phyloP scores from a whole-genome alignment of 2,888 invertebrate species.

The Apamea crenata region DNA sequence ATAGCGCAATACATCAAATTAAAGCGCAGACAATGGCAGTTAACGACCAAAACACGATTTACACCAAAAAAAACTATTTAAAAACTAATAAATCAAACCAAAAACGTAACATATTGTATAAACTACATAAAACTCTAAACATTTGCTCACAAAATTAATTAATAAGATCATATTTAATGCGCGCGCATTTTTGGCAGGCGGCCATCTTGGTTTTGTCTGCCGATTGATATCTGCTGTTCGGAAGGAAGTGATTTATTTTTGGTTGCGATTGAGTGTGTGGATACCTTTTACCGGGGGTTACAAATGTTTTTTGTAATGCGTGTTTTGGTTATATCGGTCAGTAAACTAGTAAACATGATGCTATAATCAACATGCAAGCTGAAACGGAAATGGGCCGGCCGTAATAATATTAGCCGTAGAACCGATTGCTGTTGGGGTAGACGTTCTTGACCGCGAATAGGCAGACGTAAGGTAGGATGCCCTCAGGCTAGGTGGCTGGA shows the following conservation, averaged over 20 bases:
- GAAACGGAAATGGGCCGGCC: not conserved
- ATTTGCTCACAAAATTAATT: slow-evolving; percentile 63
- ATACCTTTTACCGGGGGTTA: slow-evolving; percentile 27
- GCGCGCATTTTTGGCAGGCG: slow-evolving; percentile 60
- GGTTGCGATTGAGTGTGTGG: slow-evolving; percentile 27
- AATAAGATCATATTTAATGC: slow-evolving; percentile 57
- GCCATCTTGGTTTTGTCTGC: slow-evolving; percentile 57
- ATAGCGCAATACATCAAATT: slow-evolving; percentile 41
- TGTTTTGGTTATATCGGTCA: not conserved
- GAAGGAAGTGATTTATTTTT: slow-evolving; percentile 62
- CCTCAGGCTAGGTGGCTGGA: not conserved
- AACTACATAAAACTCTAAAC: slow-evolving; percentile 44
- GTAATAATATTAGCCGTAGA: not conserved
- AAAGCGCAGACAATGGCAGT: slow-evolving; percentile 36
- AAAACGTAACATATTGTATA: slow-evolving; percentile 39
- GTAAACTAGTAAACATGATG: too few species aligned
- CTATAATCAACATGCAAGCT: not conserved
- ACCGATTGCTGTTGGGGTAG: not conserved
- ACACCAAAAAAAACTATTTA: slow-evolving; percentile 33
- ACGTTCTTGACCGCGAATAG: not conserved
- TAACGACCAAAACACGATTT: slow-evolving; percentile 48
- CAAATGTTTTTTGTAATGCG: slow-evolving; percentile 6
- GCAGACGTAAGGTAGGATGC: too few species aligned
- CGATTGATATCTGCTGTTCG: slow-evolving; percentile 57
- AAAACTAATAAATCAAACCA: slow-evolving; percentile 55